Evolutionary conservation across 1,140 invertebrate genomes (phyloP).

Genomic region (Kradibia gibbosae): DNA sequence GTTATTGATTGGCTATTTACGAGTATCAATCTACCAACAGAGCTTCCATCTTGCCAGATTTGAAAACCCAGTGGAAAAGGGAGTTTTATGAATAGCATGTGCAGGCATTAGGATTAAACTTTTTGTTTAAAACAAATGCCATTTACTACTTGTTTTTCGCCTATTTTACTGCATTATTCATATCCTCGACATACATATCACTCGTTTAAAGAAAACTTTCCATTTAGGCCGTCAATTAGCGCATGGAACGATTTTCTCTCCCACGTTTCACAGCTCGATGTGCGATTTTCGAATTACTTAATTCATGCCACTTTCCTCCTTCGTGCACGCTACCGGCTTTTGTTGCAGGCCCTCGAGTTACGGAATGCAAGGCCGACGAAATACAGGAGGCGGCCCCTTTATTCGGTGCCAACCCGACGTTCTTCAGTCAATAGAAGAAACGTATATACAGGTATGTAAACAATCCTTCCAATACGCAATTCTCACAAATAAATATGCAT

Average conservation of each 20-base stretch:
- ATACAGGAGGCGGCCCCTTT: constrained; percentile 58
- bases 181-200: constrained; percentile 43
- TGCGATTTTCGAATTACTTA: constrained; percentile 21
- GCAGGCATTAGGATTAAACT: background rate
- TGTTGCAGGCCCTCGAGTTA: constrained; percentile 66
- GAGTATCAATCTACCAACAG: too few relatives aligned
- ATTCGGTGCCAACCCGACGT: constrained; percentile 50
- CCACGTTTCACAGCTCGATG: constrained; percentile 16
- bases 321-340: background rate
- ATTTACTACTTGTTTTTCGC: background rate
- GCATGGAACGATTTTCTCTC: constrained; percentile 47
- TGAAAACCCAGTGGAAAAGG: background rate
- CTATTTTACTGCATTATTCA: constrained; percentile 15
- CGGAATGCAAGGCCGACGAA: constrained; percentile 57
- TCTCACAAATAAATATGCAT: background rate
- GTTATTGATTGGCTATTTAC: too few relatives aligned
- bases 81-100: constrained; percentile 32
- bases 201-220: constrained; percentile 36
- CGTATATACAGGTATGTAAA: constrained; percentile 56
- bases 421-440: constrained; percentile 62
- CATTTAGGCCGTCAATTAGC: constrained; percentile 49
- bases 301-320: background rate
- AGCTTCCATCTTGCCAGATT: background rate
- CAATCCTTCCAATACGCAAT: background rate
- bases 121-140: background rate